These are phyloP conservation scores for Heteromurus nitidus DNA, from an alignment of 2,888 invertebrate species.

Conservation along the genomic window DNA sequence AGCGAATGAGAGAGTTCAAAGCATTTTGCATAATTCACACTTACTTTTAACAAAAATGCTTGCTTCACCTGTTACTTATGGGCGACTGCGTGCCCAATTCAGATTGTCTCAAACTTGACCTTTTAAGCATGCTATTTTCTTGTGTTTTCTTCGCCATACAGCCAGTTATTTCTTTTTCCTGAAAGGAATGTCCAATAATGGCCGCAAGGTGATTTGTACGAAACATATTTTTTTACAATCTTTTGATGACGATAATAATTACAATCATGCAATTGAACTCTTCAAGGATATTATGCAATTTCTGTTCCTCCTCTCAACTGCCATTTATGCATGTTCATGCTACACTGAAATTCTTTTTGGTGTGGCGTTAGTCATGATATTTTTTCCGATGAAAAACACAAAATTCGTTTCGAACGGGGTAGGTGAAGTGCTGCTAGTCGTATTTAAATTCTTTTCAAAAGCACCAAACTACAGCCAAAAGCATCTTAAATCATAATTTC, in stretches of 20 bases:
- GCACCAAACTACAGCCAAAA: too few species aligned
- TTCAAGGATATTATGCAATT: too few species aligned
- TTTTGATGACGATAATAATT: slow-evolving; percentile 26
- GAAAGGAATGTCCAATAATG: slow-evolving; percentile 41
- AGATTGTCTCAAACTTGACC: slow-evolving; percentile 55
- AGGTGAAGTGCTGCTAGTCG: too few species aligned
- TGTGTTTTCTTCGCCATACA: too few species aligned
- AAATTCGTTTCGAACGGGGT: too few species aligned
- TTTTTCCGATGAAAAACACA: too few species aligned
- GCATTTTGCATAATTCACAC: slow-evolving; percentile 61
- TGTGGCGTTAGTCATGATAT: slow-evolving; percentile 8
- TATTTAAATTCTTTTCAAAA: too few species aligned
- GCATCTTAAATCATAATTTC: too few species aligned
- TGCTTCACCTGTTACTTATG: slow-evolving; percentile 39
- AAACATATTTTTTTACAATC: slow-evolving; percentile 19
- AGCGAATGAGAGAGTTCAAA: slow-evolving; percentile 16
- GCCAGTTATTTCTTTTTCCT: neutral
- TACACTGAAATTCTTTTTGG: neutral
- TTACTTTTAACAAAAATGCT: slow-evolving; percentile 36
- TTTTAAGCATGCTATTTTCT: slow-evolving; percentile 45
- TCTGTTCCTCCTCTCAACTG: too few species aligned
- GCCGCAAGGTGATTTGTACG: slow-evolving; percentile 31
- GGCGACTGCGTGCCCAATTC: slow-evolving; percentile 20
- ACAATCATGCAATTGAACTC: slow-evolving; percentile 22
- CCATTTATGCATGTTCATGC: too few species aligned